These are phyloP conservation scores for Scomber colias DNA, from an alignment of 2,113 vertebrate species.

Conservation along the genomic window DNA sequence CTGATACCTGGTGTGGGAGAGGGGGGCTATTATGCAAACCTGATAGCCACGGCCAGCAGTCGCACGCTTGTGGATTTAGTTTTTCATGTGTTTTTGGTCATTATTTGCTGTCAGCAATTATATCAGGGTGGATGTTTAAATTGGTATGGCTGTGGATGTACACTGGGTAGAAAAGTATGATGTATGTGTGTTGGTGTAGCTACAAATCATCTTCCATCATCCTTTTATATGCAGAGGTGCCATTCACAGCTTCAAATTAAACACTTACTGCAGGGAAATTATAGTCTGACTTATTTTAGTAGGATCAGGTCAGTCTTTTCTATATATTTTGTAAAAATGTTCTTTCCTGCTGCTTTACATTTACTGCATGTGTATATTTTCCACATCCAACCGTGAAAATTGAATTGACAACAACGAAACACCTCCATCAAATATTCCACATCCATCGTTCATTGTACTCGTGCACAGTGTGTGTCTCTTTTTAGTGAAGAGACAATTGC, in stretches of 20 bases:
- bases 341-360: constrained; percentile 63
- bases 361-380: constrained; percentile 59
- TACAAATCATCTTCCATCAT: constrained; percentile 70
- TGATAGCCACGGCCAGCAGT: constrained; percentile 22
- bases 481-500: constrained; percentile 68
- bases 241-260: constrained; percentile 80
- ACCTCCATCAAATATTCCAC: constrained; percentile 54
- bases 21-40: constrained; percentile 82
- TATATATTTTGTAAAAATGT: constrained; percentile 68
- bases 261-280: constrained; percentile 79
- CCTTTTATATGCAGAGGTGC: constrained; percentile 56
- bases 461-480: constrained; percentile 58
- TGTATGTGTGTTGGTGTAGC: constrained; percentile 12
- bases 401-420: constrained; percentile 65
- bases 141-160: constrained; percentile 53
- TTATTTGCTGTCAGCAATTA: constrained; percentile 64
- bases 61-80: constrained; percentile 50
- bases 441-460: constrained; percentile 61
- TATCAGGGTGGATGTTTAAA: constrained; percentile 59
- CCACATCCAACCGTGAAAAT: constrained; percentile 72
- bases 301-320: constrained; percentile 67
- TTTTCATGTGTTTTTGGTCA: constrained; percentile 51
- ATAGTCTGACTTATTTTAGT: constrained; percentile 61
- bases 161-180: constrained; percentile 39
- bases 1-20: constrained; percentile 74